A percentile compares a stretch with the other conserved stretches of the same genome.
These are phyloP conservation scores for Sarcophaga peregrina DNA, from an alignment of 1,140 invertebrate genomes.

Conservation along the genomic window DNA sequence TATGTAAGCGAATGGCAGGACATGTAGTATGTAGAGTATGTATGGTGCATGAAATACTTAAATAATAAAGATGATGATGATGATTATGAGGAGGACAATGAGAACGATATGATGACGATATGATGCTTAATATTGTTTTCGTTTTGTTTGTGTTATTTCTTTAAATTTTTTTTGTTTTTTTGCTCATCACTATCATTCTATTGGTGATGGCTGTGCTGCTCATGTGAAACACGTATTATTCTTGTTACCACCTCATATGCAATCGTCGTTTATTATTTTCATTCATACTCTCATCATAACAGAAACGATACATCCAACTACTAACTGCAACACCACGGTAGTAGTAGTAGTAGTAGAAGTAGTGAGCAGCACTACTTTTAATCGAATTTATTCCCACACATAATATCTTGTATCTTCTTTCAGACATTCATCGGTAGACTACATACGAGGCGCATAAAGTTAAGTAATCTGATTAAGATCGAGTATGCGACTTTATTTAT, in stretches of 20 bases:
- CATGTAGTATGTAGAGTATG: no score
- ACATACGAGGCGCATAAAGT: constrained; percentile 56
- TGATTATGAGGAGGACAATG: background rate
- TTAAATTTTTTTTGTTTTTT: background rate
- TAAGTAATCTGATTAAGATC: constrained; percentile 61
- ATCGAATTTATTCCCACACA: constrained; percentile 62
- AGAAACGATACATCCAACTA: constrained; percentile 18
- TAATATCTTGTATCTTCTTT: constrained; percentile 51
- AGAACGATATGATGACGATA: background rate
- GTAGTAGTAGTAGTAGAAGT: no score
- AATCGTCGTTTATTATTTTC: no score
- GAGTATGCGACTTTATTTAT: no score
- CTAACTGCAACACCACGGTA: no score
- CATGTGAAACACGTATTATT: background rate
- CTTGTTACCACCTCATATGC: background rate
- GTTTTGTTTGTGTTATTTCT: no score
- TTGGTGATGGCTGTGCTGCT: background rate
- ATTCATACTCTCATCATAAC: background rate
- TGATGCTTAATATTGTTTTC: background rate
- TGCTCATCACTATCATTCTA: background rate
- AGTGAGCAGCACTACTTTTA: constrained; percentile 56
- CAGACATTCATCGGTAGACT: constrained; percentile 42
- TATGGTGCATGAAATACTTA: constrained; percentile 58
- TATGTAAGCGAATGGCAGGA: no score
- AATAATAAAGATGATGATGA: constrained; percentile 50